Percentiles rank a stretch among this genome's conserved stretches.
Conservation (phyloP, 1,140 invertebrate species). For the Trichonephila inaurata region DNA sequence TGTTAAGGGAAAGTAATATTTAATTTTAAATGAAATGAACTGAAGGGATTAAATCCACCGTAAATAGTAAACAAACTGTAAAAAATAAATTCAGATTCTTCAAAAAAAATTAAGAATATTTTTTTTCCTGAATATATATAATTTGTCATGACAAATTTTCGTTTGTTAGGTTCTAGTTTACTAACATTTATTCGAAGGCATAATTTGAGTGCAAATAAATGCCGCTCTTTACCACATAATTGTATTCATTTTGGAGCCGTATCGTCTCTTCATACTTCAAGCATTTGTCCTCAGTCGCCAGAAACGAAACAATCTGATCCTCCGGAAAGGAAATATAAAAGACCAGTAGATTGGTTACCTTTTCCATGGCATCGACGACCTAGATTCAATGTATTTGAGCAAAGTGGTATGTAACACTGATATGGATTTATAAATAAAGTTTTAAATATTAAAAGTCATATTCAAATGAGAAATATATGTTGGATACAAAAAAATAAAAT, state of each 20-base stretch:
- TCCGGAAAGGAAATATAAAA: neutral
- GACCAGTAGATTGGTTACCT: constrained; percentile 75
- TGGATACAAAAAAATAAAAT: too few relatives aligned
- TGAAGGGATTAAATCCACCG: too few relatives aligned
- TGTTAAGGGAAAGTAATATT: too few relatives aligned
- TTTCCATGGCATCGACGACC: constrained; percentile 74
- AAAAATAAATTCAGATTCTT: too few relatives aligned
- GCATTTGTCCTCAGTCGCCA: neutral
- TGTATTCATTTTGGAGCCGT: neutral
- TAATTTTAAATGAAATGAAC: too few relatives aligned
- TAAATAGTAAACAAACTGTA: too few relatives aligned
- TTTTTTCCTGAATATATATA: too few relatives aligned
- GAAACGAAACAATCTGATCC: neutral
- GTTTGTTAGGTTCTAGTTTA: neutral
- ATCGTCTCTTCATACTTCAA: neutral
- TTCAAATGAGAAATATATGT: too few relatives aligned
- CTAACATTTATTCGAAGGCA: neutral
- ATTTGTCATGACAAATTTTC: neutral
- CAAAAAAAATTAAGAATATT: too few relatives aligned
- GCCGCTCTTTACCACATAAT: neutral
- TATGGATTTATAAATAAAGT: neutral
- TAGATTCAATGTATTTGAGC: constrained; percentile 67
- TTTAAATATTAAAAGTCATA: too few relatives aligned
- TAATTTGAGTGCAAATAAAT: neutral
- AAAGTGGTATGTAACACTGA: constrained; percentile 49